Percentiles rank a stretch among this genome's conserved stretches.
phyloP scores from a whole-genome alignment of 2,888 invertebrate species.

The Mesochorus sp. region DNA sequence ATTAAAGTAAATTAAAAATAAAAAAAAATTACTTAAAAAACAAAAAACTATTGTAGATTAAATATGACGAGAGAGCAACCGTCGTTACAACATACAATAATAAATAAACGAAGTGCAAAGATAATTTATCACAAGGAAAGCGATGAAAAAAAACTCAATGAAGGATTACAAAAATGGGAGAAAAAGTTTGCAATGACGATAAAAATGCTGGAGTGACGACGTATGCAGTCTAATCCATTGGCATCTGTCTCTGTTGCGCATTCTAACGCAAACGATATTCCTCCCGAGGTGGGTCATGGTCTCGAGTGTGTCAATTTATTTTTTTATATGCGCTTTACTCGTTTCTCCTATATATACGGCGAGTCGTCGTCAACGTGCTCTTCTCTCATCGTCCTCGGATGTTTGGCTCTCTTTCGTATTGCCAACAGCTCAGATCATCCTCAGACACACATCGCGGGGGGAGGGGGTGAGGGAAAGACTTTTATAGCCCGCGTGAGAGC shows the following conservation, averaged over 20 bases:
- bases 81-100: no score
- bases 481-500: slow-evolving; percentile 27
- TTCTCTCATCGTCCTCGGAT: slow-evolving; percentile 22
- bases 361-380: slow-evolving; percentile 28
- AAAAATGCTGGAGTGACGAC: slow-evolving; percentile 7
- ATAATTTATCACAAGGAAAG: no score
- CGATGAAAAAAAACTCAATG: neutral
- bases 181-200: no score
- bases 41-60: no score
- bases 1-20: no score
- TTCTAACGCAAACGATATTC: slow-evolving; percentile 53
- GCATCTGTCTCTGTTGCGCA: slow-evolving; percentile 15
- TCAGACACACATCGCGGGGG: slow-evolving; percentile 2
- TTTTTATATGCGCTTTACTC: slow-evolving; percentile 67
- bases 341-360: slow-evolving; percentile 15
- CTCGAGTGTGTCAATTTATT: slow-evolving; percentile 67
- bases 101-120: no score
- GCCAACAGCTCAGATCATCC: neutral
- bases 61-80: no score
- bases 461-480: neutral
- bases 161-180: neutral
- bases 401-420: slow-evolving; percentile 28
- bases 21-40: no score
- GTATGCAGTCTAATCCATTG: slow-evolving; percentile 34
- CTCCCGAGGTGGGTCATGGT: slow-evolving; percentile 67